Percentiles rank a stretch among this genome's conserved stretches.
Evolutionary conservation across 1,140 invertebrate genomes (phyloP).

Genomic region (Penaeus indicus): DNA sequence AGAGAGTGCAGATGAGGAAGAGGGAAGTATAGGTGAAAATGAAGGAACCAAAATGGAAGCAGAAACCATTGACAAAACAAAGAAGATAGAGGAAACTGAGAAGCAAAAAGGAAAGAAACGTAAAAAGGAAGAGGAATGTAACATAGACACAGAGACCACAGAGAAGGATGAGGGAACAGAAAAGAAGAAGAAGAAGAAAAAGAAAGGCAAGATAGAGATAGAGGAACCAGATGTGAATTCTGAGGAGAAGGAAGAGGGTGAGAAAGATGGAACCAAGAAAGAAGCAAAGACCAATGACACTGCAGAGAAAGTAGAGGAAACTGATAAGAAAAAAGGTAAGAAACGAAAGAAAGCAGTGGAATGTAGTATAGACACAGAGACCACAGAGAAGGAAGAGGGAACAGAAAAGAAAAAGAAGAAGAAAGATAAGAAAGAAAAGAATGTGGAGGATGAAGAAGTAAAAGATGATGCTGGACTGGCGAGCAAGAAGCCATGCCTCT

Average conservation of each 20-base stretch:
- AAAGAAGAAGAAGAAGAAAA: not conserved
- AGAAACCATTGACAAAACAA: not conserved
- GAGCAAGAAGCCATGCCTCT: conserved; percentile 10
- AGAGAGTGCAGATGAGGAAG: not conserved
- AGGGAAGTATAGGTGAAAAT: no score
- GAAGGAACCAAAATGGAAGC: not conserved
- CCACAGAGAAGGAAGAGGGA: not conserved
- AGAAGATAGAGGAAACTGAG: not conserved
- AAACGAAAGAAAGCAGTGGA: conserved; percentile 4
- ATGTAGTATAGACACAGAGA: not conserved
- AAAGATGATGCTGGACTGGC: not conserved
- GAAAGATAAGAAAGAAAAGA: no score
- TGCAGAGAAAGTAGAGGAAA: not conserved
- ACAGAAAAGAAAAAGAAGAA: not conserved
- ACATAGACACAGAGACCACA: not conserved
- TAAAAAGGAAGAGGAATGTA: not conserved
- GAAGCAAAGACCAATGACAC: not conserved
- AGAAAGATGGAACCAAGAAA: not conserved
- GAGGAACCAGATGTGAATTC: not conserved
- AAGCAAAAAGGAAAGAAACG: not conserved
- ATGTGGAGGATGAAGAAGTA: not conserved
- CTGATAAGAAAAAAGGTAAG: not conserved
- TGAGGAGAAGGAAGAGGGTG: not conserved
- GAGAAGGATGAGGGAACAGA: not conserved
- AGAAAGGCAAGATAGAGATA: not conserved